These are phyloP conservation scores for Subanguina moxae DNA, from an alignment of 1,140 invertebrate genomes.

Conservation along the genomic window DNA sequence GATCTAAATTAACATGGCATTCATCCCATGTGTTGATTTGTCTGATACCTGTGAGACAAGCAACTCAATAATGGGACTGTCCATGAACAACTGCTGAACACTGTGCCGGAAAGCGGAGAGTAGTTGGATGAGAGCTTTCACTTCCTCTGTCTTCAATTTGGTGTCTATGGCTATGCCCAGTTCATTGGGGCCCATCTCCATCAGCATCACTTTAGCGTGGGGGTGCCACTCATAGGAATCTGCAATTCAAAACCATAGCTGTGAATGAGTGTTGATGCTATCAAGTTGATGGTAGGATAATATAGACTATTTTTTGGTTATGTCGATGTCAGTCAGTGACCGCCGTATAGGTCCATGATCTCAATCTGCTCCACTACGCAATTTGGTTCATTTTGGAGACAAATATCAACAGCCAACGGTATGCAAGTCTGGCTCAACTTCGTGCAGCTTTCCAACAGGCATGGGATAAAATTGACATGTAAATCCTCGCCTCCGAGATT, in stretches of 20 bases:
- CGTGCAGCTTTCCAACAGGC: too few species aligned
- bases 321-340: too few species aligned
- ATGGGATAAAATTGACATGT: too few species aligned
- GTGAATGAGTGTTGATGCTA: too few species aligned
- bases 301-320: too few species aligned
- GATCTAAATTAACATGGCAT: constrained; percentile 37
- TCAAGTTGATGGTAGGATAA: too few species aligned
- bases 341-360: too few species aligned
- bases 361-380: too few species aligned
- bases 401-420: too few species aligned
- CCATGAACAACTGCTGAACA: constrained; percentile 50
- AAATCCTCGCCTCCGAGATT: too few species aligned
- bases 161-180: constrained; percentile 51
- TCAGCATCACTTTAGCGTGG: constrained; percentile 42
- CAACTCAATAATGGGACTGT: constrained; percentile 52
- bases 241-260: constrained; percentile 20
- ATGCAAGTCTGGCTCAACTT: too few species aligned
- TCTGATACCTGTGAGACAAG: constrained; percentile 48
- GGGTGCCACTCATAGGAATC: constrained; percentile 53
- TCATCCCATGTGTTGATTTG: not conserved
- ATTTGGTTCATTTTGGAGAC: too few species aligned
- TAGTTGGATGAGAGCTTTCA: constrained; percentile 39
- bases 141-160: constrained; percentile 46
- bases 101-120: constrained; percentile 39
- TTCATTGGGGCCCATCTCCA: constrained; percentile 41